These are phyloP conservation scores for Diadegma fenestrale DNA, from an alignment of 2,888 invertebrate species.

Conservation along the genomic window DNA sequence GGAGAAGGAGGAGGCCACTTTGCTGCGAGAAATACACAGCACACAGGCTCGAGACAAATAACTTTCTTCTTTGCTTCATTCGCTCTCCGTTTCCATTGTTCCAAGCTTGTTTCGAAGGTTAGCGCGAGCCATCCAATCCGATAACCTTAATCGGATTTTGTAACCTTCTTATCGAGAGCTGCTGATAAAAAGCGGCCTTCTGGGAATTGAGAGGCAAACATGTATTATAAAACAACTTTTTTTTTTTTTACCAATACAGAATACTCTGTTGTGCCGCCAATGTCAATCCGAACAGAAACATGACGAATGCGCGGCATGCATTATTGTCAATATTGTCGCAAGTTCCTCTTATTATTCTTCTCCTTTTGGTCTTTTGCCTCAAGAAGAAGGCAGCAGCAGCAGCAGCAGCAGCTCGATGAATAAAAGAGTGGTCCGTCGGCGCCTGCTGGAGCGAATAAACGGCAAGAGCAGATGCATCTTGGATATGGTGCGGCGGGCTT, in stretches of 20 bases:
- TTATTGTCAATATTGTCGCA: no score
- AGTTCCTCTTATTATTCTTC: no score
- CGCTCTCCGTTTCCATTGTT: neutral
- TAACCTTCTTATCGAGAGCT: constrained; percentile 37
- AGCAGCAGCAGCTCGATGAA: constrained; percentile 1
- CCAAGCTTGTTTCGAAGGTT: constrained; percentile 10
- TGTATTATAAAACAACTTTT: neutral
- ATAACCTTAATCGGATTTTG: constrained; percentile 34
- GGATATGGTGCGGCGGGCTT: neutral
- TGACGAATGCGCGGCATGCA: no score
- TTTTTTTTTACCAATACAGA: neutral
- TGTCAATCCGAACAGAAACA: no score
- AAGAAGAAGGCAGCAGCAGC: no score
- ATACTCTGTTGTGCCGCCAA: no score
- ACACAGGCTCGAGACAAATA: neutral
- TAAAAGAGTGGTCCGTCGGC: neutral
- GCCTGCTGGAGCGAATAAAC: neutral
- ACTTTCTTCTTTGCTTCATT: neutral
- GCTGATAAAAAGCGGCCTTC: constrained; percentile 13
- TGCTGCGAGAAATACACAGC: constrained; percentile 11
- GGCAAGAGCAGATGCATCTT: neutral
- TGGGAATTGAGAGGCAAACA: neutral
- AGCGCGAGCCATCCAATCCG: constrained; percentile 9
- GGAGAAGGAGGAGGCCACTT: neutral
- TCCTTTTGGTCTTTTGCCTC: neutral